Conservation (phyloP, 1,140 invertebrate species). For the Pogonognathellus flavescens region DNA sequence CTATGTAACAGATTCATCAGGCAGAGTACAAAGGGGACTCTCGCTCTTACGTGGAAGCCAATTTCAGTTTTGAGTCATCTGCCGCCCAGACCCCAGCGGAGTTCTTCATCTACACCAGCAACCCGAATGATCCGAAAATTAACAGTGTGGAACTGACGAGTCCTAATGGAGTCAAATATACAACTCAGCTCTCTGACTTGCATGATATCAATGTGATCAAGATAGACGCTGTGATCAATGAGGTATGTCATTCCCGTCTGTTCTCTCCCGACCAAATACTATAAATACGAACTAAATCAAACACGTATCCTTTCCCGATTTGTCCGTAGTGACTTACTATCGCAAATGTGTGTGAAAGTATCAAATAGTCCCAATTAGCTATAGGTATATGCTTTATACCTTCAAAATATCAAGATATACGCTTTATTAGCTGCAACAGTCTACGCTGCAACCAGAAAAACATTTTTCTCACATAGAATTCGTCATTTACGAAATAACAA, state of each 20-base stretch:
- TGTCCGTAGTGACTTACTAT: no score
- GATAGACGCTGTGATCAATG: constrained; percentile 72
- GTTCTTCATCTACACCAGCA: constrained; percentile 66
- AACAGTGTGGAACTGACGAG: constrained; percentile 66
- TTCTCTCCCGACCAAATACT: background rate
- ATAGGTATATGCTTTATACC: no score
- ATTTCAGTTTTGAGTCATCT: constrained; percentile 66
- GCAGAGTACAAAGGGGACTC: constrained; percentile 66
- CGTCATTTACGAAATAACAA: no score
- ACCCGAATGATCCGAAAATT: constrained; percentile 67
- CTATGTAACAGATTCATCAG: constrained; percentile 65
- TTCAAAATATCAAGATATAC: no score
- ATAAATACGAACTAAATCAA: constrained; percentile 13
- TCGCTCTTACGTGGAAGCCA: constrained; percentile 64
- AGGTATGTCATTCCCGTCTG: constrained; percentile 68
- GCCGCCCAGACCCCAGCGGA: constrained; percentile 63
- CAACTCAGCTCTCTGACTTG: constrained; percentile 67
- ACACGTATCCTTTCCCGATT: background rate
- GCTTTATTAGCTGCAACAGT: no score
- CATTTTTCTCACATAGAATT: no score
- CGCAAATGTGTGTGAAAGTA: no score
- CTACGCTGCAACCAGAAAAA: no score
- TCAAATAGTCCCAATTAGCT: no score
- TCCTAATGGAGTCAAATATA: constrained; percentile 66
- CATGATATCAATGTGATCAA: constrained; percentile 73